Percentiles rank a stretch among this genome's conserved stretches.
phyloP scores from a whole-genome alignment of 2,888 invertebrate genomes.

The Odontocolon sp. region DNA sequence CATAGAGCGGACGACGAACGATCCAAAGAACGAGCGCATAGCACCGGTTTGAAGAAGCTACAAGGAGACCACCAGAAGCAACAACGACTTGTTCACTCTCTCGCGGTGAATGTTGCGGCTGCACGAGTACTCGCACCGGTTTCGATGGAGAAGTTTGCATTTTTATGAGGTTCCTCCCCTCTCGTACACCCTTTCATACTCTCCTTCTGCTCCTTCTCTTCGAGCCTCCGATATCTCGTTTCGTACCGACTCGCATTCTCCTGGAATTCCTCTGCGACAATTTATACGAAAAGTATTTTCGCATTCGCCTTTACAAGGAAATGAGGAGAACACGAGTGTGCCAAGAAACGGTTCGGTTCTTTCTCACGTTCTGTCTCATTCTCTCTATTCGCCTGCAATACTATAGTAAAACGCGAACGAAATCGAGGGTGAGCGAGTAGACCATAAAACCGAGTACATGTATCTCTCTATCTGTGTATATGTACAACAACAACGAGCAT shows the following conservation, averaged over 20 bases:
- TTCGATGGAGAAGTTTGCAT: slow-evolving; percentile 73
- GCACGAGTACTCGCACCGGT: slow-evolving; percentile 42
- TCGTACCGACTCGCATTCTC: slow-evolving; percentile 55
- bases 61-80: slow-evolving; percentile 18
- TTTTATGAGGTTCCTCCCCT: slow-evolving; percentile 70
- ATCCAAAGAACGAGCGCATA: slow-evolving; percentile 28
- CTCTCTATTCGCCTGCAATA: not conserved
- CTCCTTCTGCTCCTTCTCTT: slow-evolving; percentile 37
- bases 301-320: slow-evolving; percentile 53
- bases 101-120: slow-evolving; percentile 12
- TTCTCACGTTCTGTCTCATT: slow-evolving; percentile 21
- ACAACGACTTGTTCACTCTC: slow-evolving; percentile 29
- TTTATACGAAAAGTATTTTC: slow-evolving; percentile 76
- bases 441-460: slow-evolving; percentile 18
- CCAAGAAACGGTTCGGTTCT: slow-evolving; percentile 63
- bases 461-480: slow-evolving; percentile 13
- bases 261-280: slow-evolving; percentile 74
- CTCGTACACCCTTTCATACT: slow-evolving; percentile 40
- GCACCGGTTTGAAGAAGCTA: slow-evolving; percentile 47
- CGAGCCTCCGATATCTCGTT: slow-evolving; percentile 3
- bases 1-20: slow-evolving; percentile 27
- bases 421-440: slow-evolving; percentile 27
- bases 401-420: slow-evolving; percentile 17
- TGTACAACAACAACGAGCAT: slow-evolving; percentile 16
- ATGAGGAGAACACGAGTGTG: slow-evolving; percentile 53